Evolutionary conservation across 2,113 vertebrate genomes (phyloP).

Genomic region (Vulpes vulpes): DNA sequence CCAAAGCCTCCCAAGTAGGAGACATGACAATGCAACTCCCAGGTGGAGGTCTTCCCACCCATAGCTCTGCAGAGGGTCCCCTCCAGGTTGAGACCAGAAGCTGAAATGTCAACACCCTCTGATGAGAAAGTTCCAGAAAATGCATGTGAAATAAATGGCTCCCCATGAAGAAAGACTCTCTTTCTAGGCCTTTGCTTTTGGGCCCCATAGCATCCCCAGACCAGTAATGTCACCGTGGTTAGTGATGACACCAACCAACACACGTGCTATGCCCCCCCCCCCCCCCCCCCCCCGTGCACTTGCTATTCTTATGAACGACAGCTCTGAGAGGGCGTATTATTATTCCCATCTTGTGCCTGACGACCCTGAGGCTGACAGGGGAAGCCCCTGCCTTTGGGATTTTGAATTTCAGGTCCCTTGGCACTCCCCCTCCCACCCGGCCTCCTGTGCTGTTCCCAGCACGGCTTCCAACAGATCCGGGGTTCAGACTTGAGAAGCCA

Average conservation of each 20-base stretch:
- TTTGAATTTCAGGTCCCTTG: neutral
- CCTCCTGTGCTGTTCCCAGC: neutral
- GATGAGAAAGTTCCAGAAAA: constrained; percentile 52
- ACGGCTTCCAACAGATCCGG: accelerated
- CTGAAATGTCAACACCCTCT: neutral
- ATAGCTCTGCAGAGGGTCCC: neutral
- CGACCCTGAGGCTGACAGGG: neutral
- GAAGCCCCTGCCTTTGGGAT: neutral
- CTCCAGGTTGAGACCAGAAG: neutral
- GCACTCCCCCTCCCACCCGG: accelerated
- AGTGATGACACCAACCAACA: accelerated
- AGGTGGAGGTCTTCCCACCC: neutral
- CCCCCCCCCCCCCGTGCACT: too few relatives aligned
- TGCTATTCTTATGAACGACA: neutral
- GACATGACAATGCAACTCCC: neutral
- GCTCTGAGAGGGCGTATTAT: accelerated
- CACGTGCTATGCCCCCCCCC: too few relatives aligned
- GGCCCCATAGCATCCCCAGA: accelerated
- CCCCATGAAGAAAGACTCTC: neutral
- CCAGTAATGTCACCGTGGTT: neutral
- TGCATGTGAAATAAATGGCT: neutral
- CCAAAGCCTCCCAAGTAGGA: neutral
- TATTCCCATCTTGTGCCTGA: neutral
- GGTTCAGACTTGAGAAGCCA: neutral
- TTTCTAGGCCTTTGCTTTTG: neutral